Conservation (phyloP, 2,888 invertebrate genomes). For the Meghimatium bilineatum region DNA sequence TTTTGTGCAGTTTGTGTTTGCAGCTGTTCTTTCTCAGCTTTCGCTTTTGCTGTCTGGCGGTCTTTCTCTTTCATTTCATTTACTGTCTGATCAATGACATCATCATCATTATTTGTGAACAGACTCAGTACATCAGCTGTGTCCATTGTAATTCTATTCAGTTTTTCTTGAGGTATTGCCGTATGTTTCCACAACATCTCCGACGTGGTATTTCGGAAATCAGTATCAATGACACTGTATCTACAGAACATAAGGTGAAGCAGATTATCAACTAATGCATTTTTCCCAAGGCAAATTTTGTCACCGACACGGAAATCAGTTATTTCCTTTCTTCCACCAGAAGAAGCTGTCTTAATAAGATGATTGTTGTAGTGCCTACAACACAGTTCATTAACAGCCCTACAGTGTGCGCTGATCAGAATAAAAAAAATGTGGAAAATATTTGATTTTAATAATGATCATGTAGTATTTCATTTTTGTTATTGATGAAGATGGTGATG, state of each 20-base stretch:
- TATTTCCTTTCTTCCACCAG: conserved; percentile 50
- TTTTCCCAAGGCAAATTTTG: conserved; percentile 71
- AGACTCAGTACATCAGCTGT: background rate
- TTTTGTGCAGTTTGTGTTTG: background rate
- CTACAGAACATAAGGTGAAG: background rate
- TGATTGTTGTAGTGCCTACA: conserved; percentile 67
- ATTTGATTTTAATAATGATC: background rate
- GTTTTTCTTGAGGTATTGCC: background rate
- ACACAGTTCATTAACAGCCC: conserved; percentile 69
- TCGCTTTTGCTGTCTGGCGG: background rate
- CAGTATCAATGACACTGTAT: conserved; percentile 11
- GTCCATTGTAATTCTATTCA: background rate
- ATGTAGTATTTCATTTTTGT: too few relatives aligned
- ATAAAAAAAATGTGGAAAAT: conserved; percentile 18
- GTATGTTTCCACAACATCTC: background rate
- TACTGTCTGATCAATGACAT: conserved; percentile 1
- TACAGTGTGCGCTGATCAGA: conserved; percentile 63
- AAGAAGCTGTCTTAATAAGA: conserved; percentile 30
- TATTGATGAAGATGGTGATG: too few relatives aligned
- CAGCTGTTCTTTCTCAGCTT: background rate
- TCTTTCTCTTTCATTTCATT: conserved; percentile 22
- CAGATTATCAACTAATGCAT: conserved; percentile 58
- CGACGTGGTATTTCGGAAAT: conserved; percentile 28
- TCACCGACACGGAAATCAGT: conserved; percentile 62
- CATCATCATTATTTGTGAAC: conserved; percentile 20